These are phyloP conservation scores for Vireo altiloquus DNA, from an alignment of 2,113 vertebrate genomes.

Conservation along the genomic window DNA sequence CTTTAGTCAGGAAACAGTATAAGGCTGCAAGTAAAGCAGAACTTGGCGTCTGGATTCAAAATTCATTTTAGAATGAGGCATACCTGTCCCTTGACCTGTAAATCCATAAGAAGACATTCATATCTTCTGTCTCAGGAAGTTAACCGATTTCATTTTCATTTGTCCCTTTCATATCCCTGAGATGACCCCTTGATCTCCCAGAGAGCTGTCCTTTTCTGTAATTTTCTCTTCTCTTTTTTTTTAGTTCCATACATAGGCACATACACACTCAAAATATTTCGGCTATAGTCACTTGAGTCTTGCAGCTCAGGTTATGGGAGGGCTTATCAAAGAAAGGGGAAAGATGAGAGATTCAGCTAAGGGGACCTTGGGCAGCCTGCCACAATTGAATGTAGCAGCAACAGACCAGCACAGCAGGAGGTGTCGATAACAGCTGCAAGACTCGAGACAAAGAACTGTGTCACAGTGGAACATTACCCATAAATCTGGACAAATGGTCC, in stretches of 20 bases:
- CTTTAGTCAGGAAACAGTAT: not conserved
- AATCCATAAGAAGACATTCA: not conserved
- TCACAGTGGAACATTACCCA: not conserved
- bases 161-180: not conserved
- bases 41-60: not conserved
- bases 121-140: not conserved
- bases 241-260: conserved; percentile 43
- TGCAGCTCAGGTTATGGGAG: conserved; percentile 48
- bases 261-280: conserved; percentile 61
- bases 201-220: not conserved
- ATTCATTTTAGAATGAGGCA: not conserved
- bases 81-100: not conserved
- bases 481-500: not conserved
- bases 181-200: not conserved
- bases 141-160: not conserved
- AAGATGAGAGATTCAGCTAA: conserved; percentile 56
- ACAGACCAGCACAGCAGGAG: not conserved
- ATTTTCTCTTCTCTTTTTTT: not conserved
- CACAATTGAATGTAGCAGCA: not conserved
- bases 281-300: conserved; percentile 60
- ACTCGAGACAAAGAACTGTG: not conserved
- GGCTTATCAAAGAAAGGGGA: conserved; percentile 54
- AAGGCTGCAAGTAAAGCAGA: not conserved
- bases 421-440: fast-evolving
- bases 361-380: conserved; percentile 76